A percentile compares a stretch with the other conserved stretches of the same genome.
Evolutionary conservation across 2,888 invertebrate species (phyloP).

Genomic region (Himalopsyche anomala): DNA sequence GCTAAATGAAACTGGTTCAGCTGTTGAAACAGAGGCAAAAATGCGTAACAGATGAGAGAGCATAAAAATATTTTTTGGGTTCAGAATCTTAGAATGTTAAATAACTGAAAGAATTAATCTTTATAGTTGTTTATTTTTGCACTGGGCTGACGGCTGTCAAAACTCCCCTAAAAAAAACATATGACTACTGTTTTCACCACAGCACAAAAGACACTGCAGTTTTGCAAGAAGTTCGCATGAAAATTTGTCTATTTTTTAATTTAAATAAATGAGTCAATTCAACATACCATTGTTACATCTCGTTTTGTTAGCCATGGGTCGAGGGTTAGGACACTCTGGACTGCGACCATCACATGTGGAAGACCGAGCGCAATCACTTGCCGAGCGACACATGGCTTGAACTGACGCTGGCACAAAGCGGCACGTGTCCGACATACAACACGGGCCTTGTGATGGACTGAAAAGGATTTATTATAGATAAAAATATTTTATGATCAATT

Average conservation of each 20-base stretch:
- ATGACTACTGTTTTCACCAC: too few relatives aligned
- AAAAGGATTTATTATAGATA: background rate
- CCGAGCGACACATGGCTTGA: slow-evolving; percentile 86
- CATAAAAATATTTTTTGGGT: too few relatives aligned
- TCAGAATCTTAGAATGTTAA: too few relatives aligned
- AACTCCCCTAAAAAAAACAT: too few relatives aligned
- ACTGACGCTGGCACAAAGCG: slow-evolving; percentile 82
- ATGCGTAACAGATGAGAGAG: too few relatives aligned
- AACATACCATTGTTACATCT: slow-evolving; percentile 93
- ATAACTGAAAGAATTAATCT: too few relatives aligned
- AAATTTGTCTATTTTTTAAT: too few relatives aligned
- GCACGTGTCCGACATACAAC: slow-evolving; percentile 90
- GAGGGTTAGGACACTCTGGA: slow-evolving; percentile 92
- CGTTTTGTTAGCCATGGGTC: slow-evolving; percentile 91
- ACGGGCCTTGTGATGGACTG: slow-evolving; percentile 98
- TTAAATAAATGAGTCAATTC: background rate
- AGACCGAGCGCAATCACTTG: slow-evolving; percentile 93
- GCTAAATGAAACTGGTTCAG: background rate
- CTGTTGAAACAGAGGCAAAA: too few relatives aligned
- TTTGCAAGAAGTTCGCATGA: too few relatives aligned
- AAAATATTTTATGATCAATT: background rate
- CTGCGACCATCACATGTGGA: slow-evolving; percentile 90
- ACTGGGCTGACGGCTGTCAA: too few relatives aligned
- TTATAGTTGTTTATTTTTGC: too few relatives aligned
- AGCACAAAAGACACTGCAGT: too few relatives aligned